Evolutionary conservation across 2,888 invertebrate species (phyloP).

Genomic region (Lycia hirtaria): DNA sequence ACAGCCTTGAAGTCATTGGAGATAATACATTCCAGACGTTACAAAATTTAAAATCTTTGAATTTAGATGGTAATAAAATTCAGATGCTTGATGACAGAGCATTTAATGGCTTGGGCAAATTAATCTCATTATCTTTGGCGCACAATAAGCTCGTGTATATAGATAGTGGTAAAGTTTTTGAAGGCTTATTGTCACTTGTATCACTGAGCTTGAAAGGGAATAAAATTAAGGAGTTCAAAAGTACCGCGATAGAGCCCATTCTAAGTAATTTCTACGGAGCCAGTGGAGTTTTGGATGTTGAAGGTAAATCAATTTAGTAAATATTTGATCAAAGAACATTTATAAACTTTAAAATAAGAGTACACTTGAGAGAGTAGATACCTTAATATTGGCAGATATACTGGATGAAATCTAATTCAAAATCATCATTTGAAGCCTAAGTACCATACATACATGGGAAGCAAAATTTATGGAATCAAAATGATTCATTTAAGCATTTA

Average conservation of each 20-base stretch:
- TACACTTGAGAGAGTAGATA: too few species aligned
- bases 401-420: too few species aligned
- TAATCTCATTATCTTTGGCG: conserved; percentile 65
- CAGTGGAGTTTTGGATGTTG: conserved; percentile 65
- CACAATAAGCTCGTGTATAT: conserved; percentile 65
- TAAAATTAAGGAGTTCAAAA: conserved; percentile 61
- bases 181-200: conserved; percentile 57
- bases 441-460: too few species aligned
- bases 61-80: conserved; percentile 74
- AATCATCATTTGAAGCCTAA: too few species aligned
- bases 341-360: too few species aligned
- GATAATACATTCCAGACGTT: conserved; percentile 88
- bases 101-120: conserved; percentile 64
- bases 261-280: conserved; percentile 64
- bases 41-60: conserved; percentile 59
- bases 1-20: conserved; percentile 90
- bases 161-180: conserved; percentile 65
- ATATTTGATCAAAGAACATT: too few species aligned
- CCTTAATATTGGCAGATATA: too few species aligned
- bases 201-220: conserved; percentile 70
- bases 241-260: conserved; percentile 66
- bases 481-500: too few species aligned
- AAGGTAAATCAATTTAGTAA: conserved; percentile 56
- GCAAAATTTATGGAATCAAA: too few species aligned
- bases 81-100: conserved; percentile 78